These are phyloP conservation scores for Gymnocheta viridis DNA, from an alignment of 2,888 invertebrate species.

Conservation along the genomic window DNA sequence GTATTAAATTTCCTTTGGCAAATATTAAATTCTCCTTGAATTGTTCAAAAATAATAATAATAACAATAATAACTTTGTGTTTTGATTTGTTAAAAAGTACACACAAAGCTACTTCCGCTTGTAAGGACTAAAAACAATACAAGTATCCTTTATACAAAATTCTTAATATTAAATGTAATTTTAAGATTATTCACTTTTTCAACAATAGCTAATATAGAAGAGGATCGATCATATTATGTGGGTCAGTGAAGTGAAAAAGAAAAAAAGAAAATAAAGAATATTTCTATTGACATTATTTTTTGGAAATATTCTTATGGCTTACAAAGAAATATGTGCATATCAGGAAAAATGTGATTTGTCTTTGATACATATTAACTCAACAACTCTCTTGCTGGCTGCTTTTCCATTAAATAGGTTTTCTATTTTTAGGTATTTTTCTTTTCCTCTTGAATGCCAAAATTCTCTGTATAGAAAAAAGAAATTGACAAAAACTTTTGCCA, in stretches of 20 bases:
- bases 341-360: neutral
- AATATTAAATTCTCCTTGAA: neutral
- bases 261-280: neutral
- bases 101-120: constrained; percentile 16
- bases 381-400: neutral
- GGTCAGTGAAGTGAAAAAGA: neutral
- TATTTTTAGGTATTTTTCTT: neutral
- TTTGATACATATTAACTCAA: neutral
- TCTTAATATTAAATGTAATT: constrained; percentile 23
- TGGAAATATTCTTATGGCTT: no score
- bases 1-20: constrained; percentile 5
- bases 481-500: constrained; percentile 14
- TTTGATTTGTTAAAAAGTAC: constrained; percentile 1
- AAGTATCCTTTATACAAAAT: constrained; percentile 16
- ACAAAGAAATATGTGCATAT: no score
- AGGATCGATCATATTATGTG: neutral
- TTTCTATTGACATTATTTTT: neutral
- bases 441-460: neutral
- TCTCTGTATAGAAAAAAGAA: neutral
- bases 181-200: neutral
- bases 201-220: neutral
- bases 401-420: neutral
- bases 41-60: neutral
- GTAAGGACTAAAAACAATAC: neutral
- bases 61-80: neutral